phyloP scores from a whole-genome alignment of 2,888 invertebrate species.

The Pyrocoelia pectoralis region DNA sequence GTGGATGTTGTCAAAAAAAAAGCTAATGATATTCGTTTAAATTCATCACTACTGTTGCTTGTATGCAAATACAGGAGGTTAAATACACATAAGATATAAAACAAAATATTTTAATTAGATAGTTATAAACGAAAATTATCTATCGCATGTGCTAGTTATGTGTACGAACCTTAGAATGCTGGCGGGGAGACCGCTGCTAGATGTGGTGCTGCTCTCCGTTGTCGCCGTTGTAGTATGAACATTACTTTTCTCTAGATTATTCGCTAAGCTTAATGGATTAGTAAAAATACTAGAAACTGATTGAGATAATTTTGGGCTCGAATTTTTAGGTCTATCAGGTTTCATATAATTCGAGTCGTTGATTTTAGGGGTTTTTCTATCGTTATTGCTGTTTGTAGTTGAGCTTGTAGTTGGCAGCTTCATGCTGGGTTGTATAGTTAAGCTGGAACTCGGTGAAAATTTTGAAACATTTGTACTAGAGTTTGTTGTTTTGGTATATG shows the following conservation, averaged over 20 bases:
- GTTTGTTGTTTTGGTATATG: conserved; percentile 45
- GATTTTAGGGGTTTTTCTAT: conserved; percentile 43
- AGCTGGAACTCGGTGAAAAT: conserved; percentile 45
- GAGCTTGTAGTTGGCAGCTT: conserved; percentile 43
- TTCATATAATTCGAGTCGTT: conserved; percentile 48
- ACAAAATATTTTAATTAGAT: too few relatives aligned
- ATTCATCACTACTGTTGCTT: too few relatives aligned
- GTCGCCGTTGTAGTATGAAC: conserved; percentile 46
- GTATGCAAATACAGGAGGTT: too few relatives aligned
- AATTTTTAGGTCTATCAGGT: conserved; percentile 45
- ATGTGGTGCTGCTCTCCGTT: conserved; percentile 47
- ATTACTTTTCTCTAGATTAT: conserved; percentile 48
- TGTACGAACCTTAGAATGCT: conserved; percentile 63
- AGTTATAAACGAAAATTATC: too few relatives aligned
- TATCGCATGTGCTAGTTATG: neutral
- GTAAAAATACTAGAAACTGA: conserved; percentile 57
- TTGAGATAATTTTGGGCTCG: conserved; percentile 48
- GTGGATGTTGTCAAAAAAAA: too few relatives aligned
- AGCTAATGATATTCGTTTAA: too few relatives aligned
- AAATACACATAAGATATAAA: too few relatives aligned
- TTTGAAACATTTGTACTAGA: conserved; percentile 41
- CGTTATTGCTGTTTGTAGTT: conserved; percentile 43
- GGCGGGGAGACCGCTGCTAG: conserved; percentile 56
- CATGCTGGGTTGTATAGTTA: conserved; percentile 54
- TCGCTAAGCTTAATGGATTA: conserved; percentile 58